phyloP scores from a whole-genome alignment of 2,888 invertebrate genomes.

The Trileptium ribeirensis region DNA sequence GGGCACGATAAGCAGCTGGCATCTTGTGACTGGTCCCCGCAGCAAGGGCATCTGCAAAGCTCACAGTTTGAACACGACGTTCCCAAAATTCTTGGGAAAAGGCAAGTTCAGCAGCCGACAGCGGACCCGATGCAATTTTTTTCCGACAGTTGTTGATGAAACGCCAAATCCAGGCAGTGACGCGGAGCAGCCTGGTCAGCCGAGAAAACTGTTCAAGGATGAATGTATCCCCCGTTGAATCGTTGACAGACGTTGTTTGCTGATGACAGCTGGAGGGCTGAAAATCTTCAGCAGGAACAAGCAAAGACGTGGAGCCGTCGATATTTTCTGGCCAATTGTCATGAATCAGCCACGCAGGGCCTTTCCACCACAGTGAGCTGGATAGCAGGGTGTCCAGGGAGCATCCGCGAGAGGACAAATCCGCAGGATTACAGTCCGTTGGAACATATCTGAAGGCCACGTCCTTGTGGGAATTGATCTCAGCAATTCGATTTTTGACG shows the following conservation, averaged over 20 bases:
- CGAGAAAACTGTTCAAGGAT: background rate
- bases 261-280: background rate
- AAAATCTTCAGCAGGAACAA: background rate
- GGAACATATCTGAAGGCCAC: constrained; percentile 35
- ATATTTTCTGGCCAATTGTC: background rate
- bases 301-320: background rate
- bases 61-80: background rate
- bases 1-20: background rate
- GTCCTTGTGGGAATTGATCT: constrained; percentile 30
- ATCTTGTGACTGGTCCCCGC: background rate
- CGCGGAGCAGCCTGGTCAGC: background rate
- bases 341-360: constrained; percentile 35
- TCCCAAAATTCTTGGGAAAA: background rate
- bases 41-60: background rate
- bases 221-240: background rate
- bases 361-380: constrained; percentile 33
- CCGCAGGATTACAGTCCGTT: constrained; percentile 38
- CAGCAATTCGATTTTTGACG: constrained; percentile 36
- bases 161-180: constrained; percentile 8
- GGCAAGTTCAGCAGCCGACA: background rate
- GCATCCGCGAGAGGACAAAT: constrained; percentile 36
- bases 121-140: background rate
- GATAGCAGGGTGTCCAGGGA: constrained; percentile 25
- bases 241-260: background rate
- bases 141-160: background rate